Conservation (phyloP, 2,113 vertebrate genomes). For the Malurus cyaneus region DNA sequence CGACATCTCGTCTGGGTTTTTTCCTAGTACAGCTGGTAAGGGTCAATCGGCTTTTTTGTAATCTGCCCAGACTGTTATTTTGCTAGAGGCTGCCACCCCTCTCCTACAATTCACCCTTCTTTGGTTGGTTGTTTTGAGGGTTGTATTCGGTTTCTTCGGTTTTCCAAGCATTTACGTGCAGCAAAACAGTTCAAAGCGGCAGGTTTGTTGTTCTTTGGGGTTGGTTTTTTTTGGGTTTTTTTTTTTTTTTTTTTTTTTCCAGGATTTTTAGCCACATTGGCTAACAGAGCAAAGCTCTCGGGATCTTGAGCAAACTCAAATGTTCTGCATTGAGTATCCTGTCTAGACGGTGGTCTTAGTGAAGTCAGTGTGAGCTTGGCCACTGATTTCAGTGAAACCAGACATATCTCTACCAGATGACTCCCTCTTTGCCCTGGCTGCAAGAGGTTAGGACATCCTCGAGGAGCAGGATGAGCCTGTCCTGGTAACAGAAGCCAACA, state of each 20-base stretch:
- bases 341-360: conserved; percentile 45
- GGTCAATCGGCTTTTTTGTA: not conserved
- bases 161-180: not conserved
- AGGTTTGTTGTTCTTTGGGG: not conserved
- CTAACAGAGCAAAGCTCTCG: conserved; percentile 40
- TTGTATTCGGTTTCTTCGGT: not conserved
- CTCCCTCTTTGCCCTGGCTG: conserved; percentile 7
- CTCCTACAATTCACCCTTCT: conserved; percentile 5
- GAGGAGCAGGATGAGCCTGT: conserved; percentile 9
- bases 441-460: not conserved
- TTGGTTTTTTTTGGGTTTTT: not conserved
- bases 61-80: conserved; percentile 57
- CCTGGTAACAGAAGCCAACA: not conserved
- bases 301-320: not conserved
- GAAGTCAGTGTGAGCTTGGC: conserved; percentile 22
- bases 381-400: conserved; percentile 60
- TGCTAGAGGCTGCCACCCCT: not conserved
- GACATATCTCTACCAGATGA: conserved; percentile 33
- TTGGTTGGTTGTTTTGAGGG: not conserved
- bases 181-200: conserved; percentile 53
- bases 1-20: conserved; percentile 11
- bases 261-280: conserved; percentile 68
- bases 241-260: not conserved
- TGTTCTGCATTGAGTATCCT: conserved; percentile 14
- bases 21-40: conserved; percentile 9